Evolutionary conservation across 2,113 vertebrate species (phyloP), one percentile per base, ranked within the genome.

Genomic region (Sebastes fasciatus): DNA sequence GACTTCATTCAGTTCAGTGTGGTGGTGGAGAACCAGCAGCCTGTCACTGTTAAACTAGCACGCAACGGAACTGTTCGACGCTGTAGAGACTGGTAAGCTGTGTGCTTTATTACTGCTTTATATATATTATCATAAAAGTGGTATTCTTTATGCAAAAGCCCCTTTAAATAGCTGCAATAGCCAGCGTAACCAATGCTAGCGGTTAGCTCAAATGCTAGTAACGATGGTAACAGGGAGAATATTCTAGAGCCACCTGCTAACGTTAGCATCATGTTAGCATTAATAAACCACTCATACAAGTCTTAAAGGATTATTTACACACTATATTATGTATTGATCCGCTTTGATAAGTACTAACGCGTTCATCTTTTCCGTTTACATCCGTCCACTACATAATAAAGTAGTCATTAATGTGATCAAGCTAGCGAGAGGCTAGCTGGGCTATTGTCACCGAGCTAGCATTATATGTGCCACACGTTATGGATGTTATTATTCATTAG

Each of bases 151-250:
- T 6, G 2, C 54, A 2, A 14, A 1, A 1, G 6, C 10, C n/a
- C 10, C 2, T 70, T 52, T 40, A 76, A 57, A 2, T 7, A 42
- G 43, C 14, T 26, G 19, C 11, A 42, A 9, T 12, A 19, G 16
- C 8, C 16, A 7, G 4, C 1, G 63, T 65, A 42, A 57, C 10
- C 21, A 80, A 10, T 60, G 16, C 55, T 86, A 87, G 86, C 77
- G 19, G 45, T 34, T 86, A 86, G 84, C 85, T 58, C 45, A 4
- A 68, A 77, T 82, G 87, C 91, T 92, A 92, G 91, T 89, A 90
- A 91, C 80, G 85, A 93, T 92, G 81, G 91, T 78, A 91, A 91
- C 86, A 63, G 34, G 34, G 68, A 76, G 92, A 94, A 93, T 64
- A 48, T 94, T 94, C 93, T 88, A 83, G 93, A 93, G 8, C 49